Percentiles rank a stretch among this genome's conserved stretches.
These are phyloP conservation scores for Cephus cinctus DNA, from an alignment of 1,140 invertebrate genomes.

Conservation along the genomic window DNA sequence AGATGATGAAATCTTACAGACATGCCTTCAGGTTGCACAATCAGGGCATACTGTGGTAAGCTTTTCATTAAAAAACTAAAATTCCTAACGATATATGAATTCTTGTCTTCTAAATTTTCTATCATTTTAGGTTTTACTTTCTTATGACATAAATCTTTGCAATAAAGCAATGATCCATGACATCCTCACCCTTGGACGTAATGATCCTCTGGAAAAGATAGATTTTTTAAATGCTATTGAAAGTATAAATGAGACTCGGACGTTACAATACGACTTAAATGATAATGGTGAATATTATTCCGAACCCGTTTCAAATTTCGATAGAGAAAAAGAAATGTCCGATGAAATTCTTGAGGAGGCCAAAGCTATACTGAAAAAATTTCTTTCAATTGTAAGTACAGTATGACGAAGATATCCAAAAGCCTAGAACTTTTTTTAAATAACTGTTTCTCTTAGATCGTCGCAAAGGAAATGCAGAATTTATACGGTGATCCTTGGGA, in stretches of 20 bases:
- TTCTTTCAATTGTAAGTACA: conserved; percentile 33
- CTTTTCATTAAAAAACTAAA: conserved; percentile 4
- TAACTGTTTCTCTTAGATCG: conserved; percentile 31
- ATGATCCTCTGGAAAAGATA: conserved; percentile 41
- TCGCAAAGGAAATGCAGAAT: conserved; percentile 40
- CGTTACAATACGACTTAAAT: not conserved
- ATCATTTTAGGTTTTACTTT: conserved; percentile 40
- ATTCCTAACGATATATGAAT: conserved; percentile 3
- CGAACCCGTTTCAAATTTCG: not conserved
- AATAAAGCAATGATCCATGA: conserved; percentile 49
- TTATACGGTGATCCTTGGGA: conserved; percentile 44
- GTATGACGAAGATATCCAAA: not conserved
- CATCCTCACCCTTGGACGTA: conserved; percentile 31
- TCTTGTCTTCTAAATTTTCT: conserved; percentile 3
- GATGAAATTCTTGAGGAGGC: conserved; percentile 37
- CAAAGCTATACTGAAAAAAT: conserved; percentile 30
- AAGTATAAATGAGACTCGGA: not conserved
- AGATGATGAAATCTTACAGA: conserved; percentile 52
- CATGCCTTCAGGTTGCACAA: conserved; percentile 44
- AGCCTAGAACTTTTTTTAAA: not conserved
- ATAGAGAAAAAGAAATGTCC: conserved; percentile 24
- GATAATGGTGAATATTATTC: not conserved
- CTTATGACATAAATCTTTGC: conserved; percentile 50
- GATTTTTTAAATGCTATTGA: conserved; percentile 25
- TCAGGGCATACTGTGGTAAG: conserved; percentile 33